Evolutionary conservation across 64 coral and sea anemone species (phyloP), one percentile per base, ranked within the genome.

Genomic region (Trachythela sp.): DNA sequence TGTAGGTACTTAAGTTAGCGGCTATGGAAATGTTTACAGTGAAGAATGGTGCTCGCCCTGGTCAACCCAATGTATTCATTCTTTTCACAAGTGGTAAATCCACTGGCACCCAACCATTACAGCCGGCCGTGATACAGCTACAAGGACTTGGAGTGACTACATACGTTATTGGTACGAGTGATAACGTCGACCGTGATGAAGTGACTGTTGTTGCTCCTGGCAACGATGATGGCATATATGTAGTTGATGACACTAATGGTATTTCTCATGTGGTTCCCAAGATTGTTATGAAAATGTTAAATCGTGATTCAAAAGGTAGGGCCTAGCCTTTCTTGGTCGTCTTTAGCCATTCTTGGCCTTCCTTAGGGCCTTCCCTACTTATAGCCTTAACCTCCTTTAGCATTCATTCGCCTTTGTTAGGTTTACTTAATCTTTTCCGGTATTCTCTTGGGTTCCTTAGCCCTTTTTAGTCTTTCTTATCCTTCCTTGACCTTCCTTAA

Each of bases 31-130:
- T 80, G 75, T 80, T 80, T 36, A 39, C 75, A 9, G 75, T 80
- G 37, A 80, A 39, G 37, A 80, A 80, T 80, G 75, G 75, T 39
- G 75, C 75, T 30, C 31, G 33, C 9, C 4, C 75, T 39, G 75
- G 37, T 13, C 75, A 29, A 35, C 75, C 31, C 8, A 80, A 80
- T 38, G 75, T 80, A 29, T 80, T 80, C 34, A 39, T 80, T 13
- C 15, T 80, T 8, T 80, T 80, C 37, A 80, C 75, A 80, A 80
- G 34, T 80, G 75, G 75, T 18, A 80, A 80, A 30, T 80, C 75
- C 9, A 80, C 75, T 37, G 75, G 75, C 75, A 22, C 34, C 15
- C 4, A 80, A 39, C 37, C 75, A 14, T 9, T 80, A 37, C 37
- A 37, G 30, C 31, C 2, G 35, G 33, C 31, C 15, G 75, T 30